These are phyloP conservation scores for Dilophus febrilis DNA, from an alignment of 2,888 invertebrate species.

Conservation along the genomic window DNA sequence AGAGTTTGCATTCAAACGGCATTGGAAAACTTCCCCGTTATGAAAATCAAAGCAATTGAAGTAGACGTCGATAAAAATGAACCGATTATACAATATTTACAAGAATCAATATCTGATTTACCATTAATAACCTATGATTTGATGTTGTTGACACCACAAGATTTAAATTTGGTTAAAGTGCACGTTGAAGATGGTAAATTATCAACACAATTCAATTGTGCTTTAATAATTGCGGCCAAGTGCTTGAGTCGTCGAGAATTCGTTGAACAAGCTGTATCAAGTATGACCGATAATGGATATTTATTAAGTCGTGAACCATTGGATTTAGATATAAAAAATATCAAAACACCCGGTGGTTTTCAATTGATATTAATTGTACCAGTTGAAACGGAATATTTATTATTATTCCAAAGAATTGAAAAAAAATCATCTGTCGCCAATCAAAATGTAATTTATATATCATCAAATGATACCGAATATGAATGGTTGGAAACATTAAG, in stretches of 20 bases:
- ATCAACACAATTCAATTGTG: conserved; percentile 21
- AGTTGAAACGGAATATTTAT: conserved; percentile 18
- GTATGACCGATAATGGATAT: conserved; percentile 41
- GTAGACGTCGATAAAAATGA: conserved; percentile 33
- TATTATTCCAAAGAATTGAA: conserved; percentile 20
- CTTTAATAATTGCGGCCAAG: conserved; percentile 21
- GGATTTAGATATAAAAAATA: conserved; percentile 29
- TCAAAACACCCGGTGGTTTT: conserved; percentile 17
- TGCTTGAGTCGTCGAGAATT: conserved; percentile 17
- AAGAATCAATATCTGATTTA: conserved; percentile 43
- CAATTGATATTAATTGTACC: conserved; percentile 19
- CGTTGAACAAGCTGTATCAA: conserved; percentile 31
- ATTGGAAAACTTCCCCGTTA: conserved; percentile 47
- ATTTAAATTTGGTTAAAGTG: conserved; percentile 22
- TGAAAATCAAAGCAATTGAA: conserved; percentile 44
- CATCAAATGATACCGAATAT: conserved; percentile 17
- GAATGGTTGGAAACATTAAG: conserved; percentile 23
- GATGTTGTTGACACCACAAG: conserved; percentile 30
- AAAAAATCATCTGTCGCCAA: conserved; percentile 12
- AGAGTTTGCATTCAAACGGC: conserved; percentile 49
- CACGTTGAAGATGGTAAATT: conserved; percentile 45
- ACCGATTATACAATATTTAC: conserved; percentile 37
- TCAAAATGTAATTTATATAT: conserved; percentile 16
- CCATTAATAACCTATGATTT: conserved; percentile 53
- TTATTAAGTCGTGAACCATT: conserved; percentile 41